Conservation (phyloP, 2,888 invertebrate genomes). For the Hirtodrosophila cameraria region DNA sequence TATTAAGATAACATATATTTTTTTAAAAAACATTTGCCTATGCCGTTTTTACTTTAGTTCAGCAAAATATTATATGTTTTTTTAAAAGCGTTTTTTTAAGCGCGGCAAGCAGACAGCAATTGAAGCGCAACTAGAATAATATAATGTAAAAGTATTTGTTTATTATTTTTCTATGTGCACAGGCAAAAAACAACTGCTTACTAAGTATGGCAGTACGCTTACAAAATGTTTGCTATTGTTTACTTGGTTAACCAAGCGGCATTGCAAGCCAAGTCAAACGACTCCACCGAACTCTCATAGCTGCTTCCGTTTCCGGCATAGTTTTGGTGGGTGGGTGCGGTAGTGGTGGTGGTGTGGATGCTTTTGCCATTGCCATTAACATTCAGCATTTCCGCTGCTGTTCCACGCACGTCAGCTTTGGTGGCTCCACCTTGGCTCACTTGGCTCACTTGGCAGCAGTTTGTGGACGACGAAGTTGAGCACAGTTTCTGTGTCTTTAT, state of each 20-base stretch:
- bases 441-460: neutral
- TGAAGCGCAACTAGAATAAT: too few species aligned
- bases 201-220: slow-evolving; percentile 8
- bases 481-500: slow-evolving; percentile 4
- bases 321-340: slow-evolving; percentile 38
- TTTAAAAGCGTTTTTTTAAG: too few species aligned
- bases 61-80: too few species aligned
- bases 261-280: slow-evolving; percentile 22
- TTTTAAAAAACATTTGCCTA: too few species aligned
- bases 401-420: slow-evolving; percentile 9
- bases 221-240: slow-evolving; percentile 42
- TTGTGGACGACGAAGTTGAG: neutral
- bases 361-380: slow-evolving; percentile 29
- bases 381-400: slow-evolving; percentile 29
- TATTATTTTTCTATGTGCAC: neutral
- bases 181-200: neutral
- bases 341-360: too few species aligned
- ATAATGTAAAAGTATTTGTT: neutral
- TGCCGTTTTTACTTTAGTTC: too few species aligned
- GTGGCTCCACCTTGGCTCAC: too few species aligned
- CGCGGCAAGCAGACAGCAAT: too few species aligned
- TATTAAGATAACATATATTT: too few species aligned
- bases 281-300: slow-evolving; percentile 39
- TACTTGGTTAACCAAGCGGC: slow-evolving; percentile 41
- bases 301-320: slow-evolving; percentile 70